A percentile compares a stretch with the other conserved stretches of the same genome.
These are phyloP conservation scores for Cygnus olor DNA, from an alignment of 2,797 vertebrate species.

Conservation along the genomic window DNA sequence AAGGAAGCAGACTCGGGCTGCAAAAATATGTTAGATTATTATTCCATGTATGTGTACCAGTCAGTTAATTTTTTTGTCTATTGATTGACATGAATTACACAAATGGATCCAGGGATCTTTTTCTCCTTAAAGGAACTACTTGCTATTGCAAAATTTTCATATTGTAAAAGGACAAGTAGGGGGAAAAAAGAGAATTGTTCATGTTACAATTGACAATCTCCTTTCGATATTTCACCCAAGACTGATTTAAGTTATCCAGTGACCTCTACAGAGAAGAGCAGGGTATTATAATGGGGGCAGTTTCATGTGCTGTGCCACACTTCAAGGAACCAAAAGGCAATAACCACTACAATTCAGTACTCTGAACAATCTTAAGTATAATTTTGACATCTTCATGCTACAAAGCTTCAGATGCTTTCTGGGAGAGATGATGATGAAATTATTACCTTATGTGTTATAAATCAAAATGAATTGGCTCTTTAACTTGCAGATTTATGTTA, in stretches of 20 bases:
- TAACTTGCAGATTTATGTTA: constrained; percentile 82
- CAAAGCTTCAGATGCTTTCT: constrained; percentile 65
- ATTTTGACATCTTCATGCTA: constrained; percentile 68
- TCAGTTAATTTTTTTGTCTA: constrained; percentile 67
- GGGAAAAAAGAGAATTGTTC: constrained; percentile 1
- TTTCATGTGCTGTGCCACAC: constrained; percentile 44
- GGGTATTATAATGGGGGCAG: constrained; percentile 36
- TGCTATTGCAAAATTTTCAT: constrained; percentile 61
- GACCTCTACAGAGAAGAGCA: constrained; percentile 59
- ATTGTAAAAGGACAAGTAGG: constrained; percentile 57
- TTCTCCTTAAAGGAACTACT: constrained; percentile 45
- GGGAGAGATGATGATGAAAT: constrained; percentile 66
- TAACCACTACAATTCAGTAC: constrained; percentile 40
- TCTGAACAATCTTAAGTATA: constrained; percentile 62
- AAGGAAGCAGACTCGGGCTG: constrained; percentile 71
- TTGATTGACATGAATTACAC: constrained; percentile 64
- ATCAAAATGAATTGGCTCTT: constrained; percentile 77
- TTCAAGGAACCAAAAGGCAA: constrained; percentile 61
- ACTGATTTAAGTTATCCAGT: constrained; percentile 66
- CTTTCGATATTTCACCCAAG: constrained; percentile 72
- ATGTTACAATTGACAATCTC: constrained; percentile 65
- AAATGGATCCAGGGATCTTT: constrained; percentile 57
- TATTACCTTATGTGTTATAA: constrained; percentile 73
- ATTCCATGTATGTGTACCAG: constrained; percentile 70
- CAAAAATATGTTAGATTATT: constrained; percentile 77